Evolutionary conservation across 2,113 vertebrate genomes (phyloP).

Genomic region (Motacilla alba): DNA sequence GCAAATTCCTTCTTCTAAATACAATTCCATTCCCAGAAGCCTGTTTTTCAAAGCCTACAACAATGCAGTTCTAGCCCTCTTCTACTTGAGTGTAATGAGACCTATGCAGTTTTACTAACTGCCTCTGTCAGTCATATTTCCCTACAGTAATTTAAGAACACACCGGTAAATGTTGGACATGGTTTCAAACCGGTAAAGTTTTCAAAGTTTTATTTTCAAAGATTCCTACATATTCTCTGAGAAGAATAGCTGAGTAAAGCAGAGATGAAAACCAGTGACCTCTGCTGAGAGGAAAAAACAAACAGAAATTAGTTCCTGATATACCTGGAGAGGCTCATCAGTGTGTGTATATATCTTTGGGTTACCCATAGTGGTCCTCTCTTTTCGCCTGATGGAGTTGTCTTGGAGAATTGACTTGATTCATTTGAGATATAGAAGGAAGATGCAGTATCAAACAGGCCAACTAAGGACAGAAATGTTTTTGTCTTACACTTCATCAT

Average conservation of each 20-base stretch:
- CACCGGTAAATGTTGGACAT: neutral
- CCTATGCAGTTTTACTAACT: neutral
- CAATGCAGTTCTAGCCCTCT: neutral
- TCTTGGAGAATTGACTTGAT: neutral
- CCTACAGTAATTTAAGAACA: neutral
- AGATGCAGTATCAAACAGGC: neutral
- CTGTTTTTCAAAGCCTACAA: neutral
- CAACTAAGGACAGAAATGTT: neutral
- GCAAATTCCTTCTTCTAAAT: neutral
- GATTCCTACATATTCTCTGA: neutral
- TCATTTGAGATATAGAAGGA: neutral
- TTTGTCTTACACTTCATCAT: neutral
- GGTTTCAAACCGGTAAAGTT: neutral
- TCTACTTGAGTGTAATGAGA: neutral
- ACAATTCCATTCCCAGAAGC: neutral
- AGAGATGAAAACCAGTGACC: neutral
- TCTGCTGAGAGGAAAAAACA: neutral
- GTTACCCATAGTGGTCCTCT: neutral
- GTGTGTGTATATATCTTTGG: neutral
- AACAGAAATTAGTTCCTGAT: neutral
- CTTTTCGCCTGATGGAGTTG: neutral
- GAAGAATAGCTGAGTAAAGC: neutral
- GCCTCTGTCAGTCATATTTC: neutral
- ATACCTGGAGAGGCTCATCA: neutral
- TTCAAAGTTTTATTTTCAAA: neutral